These are phyloP conservation scores for Taenioides sp. DNA, from an alignment of 2,797 vertebrate species.

Conservation along the genomic window DNA sequence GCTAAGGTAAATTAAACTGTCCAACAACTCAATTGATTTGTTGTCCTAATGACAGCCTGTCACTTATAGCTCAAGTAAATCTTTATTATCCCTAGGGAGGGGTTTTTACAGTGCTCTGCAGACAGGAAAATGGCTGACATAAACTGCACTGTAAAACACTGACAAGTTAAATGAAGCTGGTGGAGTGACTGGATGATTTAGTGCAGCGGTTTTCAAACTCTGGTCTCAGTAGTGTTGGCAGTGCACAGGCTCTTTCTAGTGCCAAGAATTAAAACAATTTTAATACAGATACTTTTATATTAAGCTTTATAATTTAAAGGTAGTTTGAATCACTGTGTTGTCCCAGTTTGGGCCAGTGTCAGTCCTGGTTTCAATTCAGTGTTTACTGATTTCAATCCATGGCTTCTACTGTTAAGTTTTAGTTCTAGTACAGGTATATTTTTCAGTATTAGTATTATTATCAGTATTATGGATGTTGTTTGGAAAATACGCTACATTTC, in stretches of 20 bases:
- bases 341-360: background rate
- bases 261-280: background rate
- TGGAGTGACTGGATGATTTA: conserved; percentile 16
- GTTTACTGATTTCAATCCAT: no score
- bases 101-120: conserved; percentile 21
- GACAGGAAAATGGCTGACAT: conserved; percentile 40
- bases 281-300: background rate
- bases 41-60: conserved; percentile 48
- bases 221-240: background rate
- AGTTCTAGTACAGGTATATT: no score
- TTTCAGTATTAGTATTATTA: no score
- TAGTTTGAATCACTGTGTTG: background rate
- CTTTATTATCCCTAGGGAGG: conserved; percentile 42
- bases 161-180: conserved; percentile 38
- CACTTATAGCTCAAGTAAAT: conserved; percentile 39
- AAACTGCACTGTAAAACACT: conserved; percentile 44
- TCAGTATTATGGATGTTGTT: no score
- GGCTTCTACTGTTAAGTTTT: no score
- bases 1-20: conserved; percentile 41
- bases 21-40: conserved; percentile 45
- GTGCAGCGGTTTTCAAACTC: background rate
- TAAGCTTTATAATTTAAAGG: background rate
- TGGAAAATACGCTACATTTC: no score
- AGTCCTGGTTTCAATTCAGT: no score
- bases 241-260: background rate